These are phyloP conservation scores for Machimus atricapillus DNA, from an alignment of 2,888 invertebrate genomes.

Conservation along the genomic window DNA sequence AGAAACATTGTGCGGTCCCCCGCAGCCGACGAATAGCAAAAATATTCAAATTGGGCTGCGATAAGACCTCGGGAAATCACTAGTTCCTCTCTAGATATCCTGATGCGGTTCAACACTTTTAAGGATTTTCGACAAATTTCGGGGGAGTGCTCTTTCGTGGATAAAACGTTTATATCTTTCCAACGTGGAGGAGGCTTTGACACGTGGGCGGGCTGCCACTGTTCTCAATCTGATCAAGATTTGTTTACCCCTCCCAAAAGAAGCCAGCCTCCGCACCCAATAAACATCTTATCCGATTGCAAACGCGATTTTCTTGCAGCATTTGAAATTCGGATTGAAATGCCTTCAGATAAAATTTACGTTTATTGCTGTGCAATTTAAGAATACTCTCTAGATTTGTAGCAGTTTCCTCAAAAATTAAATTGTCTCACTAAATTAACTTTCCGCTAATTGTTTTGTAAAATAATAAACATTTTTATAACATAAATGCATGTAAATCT, in stretches of 20 bases:
- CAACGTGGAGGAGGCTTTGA: background rate
- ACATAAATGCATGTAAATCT: no score
- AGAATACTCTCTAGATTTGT: background rate
- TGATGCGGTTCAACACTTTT: background rate
- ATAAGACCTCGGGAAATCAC: slow-evolving; percentile 9
- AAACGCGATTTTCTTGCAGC: background rate
- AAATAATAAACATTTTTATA: no score
- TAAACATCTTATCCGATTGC: background rate
- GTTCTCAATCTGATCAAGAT: background rate
- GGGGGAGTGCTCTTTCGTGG: background rate
- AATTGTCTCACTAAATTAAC: background rate
- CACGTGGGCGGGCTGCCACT: background rate
- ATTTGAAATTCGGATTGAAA: background rate
- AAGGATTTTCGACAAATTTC: slow-evolving; percentile 7
- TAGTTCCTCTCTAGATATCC: background rate
- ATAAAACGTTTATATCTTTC: background rate
- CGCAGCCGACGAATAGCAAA: slow-evolving; percentile 1
- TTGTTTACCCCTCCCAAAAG: background rate
- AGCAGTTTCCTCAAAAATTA: background rate
- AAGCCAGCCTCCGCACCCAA: background rate
- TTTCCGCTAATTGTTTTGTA: background rate
- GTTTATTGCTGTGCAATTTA: background rate
- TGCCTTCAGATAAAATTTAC: background rate
- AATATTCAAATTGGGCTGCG: slow-evolving; percentile 25
- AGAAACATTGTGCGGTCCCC: slow-evolving; percentile 12